Conservation (phyloP, 2,888 invertebrate species). For the Cylloceria caligata region DNA sequence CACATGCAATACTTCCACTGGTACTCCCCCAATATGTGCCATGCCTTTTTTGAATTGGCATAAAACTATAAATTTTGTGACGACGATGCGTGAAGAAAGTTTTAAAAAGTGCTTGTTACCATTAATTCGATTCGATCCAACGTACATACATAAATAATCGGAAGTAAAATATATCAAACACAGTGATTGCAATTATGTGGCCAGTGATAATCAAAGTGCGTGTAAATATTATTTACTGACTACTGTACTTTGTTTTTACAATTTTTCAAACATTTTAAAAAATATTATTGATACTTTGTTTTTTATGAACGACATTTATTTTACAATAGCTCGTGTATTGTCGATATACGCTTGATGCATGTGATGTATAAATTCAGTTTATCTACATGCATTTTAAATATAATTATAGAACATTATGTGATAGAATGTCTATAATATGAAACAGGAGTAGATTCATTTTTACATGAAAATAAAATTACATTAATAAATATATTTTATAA, state of each 20-base stretch:
- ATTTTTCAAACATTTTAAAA: no score
- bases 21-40: neutral
- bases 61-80: neutral
- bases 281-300: neutral
- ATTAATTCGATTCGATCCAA: neutral
- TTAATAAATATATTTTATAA: neutral
- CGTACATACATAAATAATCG: neutral
- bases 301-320: neutral
- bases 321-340: neutral
- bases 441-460: neutral
- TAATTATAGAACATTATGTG: neutral
- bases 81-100: neutral
- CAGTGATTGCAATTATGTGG: neutral
- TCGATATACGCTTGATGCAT: neutral
- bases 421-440: neutral
- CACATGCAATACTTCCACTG: neutral
- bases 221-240: neutral
- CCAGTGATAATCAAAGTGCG: neutral
- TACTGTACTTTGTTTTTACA: neutral
- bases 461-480: neutral
- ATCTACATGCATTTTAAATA: slow-evolving; percentile 2
- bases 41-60: neutral
- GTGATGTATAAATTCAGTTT: neutral
- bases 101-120: neutral
- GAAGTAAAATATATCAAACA: neutral